These are phyloP conservation scores for Chondrosia reniformis DNA, from an alignment of 37 sponge, comb jelly and placozoan genomes.

Conservation along the genomic window DNA sequence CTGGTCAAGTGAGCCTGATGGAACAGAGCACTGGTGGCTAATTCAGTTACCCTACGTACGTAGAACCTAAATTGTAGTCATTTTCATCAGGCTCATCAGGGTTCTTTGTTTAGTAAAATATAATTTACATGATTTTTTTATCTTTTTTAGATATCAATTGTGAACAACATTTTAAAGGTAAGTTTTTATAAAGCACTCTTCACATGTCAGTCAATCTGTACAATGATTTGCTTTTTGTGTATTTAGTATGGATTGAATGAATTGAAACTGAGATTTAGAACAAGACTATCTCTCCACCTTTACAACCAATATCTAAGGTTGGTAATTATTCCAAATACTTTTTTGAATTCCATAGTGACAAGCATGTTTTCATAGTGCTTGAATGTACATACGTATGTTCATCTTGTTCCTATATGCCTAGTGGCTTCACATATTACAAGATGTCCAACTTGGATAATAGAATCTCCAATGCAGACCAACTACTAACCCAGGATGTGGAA, in stretches of 20 bases:
- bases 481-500: slow-evolving; percentile 94
- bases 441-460: slow-evolving; percentile 93
- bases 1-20: no score
- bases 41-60: no score
- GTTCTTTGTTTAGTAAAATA: no score
- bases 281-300: slow-evolving; percentile 62
- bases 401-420: neutral
- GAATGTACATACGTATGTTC: neutral
- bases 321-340: neutral
- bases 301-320: slow-evolving; percentile 74
- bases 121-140: slow-evolving; percentile 1
- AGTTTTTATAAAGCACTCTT: neutral
- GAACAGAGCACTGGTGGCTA: no score
- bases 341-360: no score
- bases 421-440: slow-evolving; percentile 90
- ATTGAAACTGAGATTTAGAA: slow-evolving; percentile 80
- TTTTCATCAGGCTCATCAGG: no score
- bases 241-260: slow-evolving; percentile 80
- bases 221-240: neutral
- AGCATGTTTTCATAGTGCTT: no score
- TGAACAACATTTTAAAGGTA: slow-evolving; percentile 81
- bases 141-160: slow-evolving; percentile 53
- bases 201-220: neutral
- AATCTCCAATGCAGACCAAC: slow-evolving; percentile 90
- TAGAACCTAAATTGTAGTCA: no score